Evolutionary conservation across 2,113 vertebrate genomes (phyloP).

Genomic region (Salvator merianae): DNA sequence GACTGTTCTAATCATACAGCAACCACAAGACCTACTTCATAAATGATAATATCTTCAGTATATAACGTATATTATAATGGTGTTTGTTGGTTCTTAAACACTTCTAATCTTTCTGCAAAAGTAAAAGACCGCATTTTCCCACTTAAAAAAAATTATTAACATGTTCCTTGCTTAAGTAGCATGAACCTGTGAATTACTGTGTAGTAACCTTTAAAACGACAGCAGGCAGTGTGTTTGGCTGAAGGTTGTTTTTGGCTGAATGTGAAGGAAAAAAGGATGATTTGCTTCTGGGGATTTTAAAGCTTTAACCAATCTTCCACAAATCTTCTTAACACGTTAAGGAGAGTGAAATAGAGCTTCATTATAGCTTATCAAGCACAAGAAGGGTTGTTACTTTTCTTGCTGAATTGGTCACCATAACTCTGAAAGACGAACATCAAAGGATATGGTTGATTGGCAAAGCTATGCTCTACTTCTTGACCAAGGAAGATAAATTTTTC

Average conservation of each 20-base stretch:
- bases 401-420: fast-evolving
- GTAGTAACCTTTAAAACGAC: background rate
- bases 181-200: background rate
- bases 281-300: background rate
- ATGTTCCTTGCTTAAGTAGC: background rate
- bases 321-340: background rate
- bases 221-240: background rate
- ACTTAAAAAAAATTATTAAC: background rate
- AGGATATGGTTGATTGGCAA: fast-evolving
- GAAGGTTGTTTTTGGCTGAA: constrained; percentile 6
- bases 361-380: constrained; percentile 17
- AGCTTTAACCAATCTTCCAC: background rate
- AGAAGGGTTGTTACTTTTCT: background rate
- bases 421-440: background rate
- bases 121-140: background rate
- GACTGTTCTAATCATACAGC: background rate
- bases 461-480: background rate
- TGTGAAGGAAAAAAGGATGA: constrained; percentile 5
- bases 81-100: constrained; percentile 5
- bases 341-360: constrained; percentile 29
- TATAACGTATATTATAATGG: background rate
- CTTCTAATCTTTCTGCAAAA: background rate
- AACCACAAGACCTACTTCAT: background rate
- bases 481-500: background rate
- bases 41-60: background rate